A percentile compares a stretch with the other conserved stretches of the same genome.
phyloP scores from a whole-genome alignment of 2,888 invertebrate species.

The Peribatodes rhomboidaria region DNA sequence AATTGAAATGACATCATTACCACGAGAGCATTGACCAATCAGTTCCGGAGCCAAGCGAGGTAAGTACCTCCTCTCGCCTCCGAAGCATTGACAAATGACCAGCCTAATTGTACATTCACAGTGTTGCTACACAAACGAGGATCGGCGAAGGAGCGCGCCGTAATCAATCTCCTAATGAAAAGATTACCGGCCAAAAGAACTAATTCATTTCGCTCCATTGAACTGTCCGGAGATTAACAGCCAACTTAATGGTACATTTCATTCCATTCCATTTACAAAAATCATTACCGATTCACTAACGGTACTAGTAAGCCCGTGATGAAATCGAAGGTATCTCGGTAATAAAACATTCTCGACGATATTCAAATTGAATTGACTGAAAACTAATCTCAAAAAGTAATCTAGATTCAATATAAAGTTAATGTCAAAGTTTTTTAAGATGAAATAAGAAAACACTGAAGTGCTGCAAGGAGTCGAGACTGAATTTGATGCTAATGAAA shows the following conservation, averaged over 20 bases:
- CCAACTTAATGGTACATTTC: conserved; percentile 42
- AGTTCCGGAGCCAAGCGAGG: conserved; percentile 27
- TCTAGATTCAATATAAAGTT: conserved; percentile 32
- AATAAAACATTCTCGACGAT: conserved; percentile 24
- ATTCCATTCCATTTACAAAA: conserved; percentile 33
- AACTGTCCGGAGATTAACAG: conserved; percentile 51
- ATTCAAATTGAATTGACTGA: conserved; percentile 27
- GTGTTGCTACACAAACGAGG: conserved; percentile 54
- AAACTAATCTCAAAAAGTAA: conserved; percentile 30
- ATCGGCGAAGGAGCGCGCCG: conserved; percentile 52
- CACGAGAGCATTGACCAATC: conserved; percentile 43
- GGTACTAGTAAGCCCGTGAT: conserved; percentile 14
- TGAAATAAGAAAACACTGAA: conserved; percentile 26
- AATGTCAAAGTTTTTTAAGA: conserved; percentile 32
- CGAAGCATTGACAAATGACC: conserved; percentile 57
- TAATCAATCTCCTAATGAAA: conserved; percentile 65
- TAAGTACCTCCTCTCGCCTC: conserved; percentile 13
- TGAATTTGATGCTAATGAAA: conserved; percentile 39
- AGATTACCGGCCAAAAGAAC: conserved; percentile 54
- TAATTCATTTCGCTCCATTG: conserved; percentile 55
- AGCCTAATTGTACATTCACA: conserved; percentile 57
- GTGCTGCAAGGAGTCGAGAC: conserved; percentile 18
- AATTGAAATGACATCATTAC: conserved; percentile 22
- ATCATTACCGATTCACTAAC: conserved; percentile 34
- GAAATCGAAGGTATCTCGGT: conserved; percentile 2